Evolutionary conservation across 2,888 invertebrate genomes (phyloP), one percentile per base, ranked within the genome.

Genomic region (Apantesis nais): DNA sequence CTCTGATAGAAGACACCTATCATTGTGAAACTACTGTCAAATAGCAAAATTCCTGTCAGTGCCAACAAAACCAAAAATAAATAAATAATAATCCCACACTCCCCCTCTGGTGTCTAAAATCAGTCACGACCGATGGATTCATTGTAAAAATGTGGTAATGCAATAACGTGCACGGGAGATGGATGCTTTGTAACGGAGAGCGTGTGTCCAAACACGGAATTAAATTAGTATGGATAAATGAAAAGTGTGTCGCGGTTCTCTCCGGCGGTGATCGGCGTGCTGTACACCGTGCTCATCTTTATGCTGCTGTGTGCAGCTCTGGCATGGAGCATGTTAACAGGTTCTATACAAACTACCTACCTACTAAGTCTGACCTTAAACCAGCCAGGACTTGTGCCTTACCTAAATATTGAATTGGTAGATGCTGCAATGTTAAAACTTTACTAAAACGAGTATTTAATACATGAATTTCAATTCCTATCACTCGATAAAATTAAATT

Each of bases 231-330:
- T 67, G 71, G 67, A 75, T 77, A 74, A 69, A 81, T 83, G 82
- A 72, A 69, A 64, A 65, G 72, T 58, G 29, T 68, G 64, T 63
- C 70, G 67, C 22, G 31, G 60, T 8, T 14, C 25, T 61, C 60
- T 41, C 25, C 64, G 22, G 52, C 72, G 37, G 62, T 74, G 14
- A 16, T 83, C 44, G 70, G 74, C 31, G 70, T 79, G 72, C 68
- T 78, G 70, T 76, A 78, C 73, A 74, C 74, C 39, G 76, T 76
- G 44, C 66, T 75, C 37, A 60, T 82, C 65, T 64, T 75, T 48
- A 66, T 84, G 70, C 75, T 85, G 66, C 44, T 81, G 70, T 73
- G 74, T 25, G 60, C 70, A 76, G 31, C 76, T 61, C 69, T 78
- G 73, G 74, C 65, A 74, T 81, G 58, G 67, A 44, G 22, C 44